Evolutionary conservation across 2,113 vertebrate species (phyloP).

Genomic region (Hydrochoerus hydrochaeris): DNA sequence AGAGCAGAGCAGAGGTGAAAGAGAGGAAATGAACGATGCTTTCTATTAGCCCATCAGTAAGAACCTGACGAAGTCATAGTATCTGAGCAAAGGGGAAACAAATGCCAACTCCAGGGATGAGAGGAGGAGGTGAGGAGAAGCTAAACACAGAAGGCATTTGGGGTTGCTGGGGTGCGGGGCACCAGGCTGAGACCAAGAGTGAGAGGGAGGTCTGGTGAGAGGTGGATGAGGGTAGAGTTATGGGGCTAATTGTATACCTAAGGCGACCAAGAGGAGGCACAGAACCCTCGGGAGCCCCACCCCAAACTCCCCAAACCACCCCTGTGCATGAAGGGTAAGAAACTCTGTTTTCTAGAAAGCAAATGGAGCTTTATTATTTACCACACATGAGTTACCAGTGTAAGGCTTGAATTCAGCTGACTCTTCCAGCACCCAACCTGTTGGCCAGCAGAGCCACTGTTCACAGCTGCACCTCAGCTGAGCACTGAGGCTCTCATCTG

Average conservation of each 20-base stretch:
- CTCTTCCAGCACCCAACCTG: too few species aligned
- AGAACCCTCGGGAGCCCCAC: neutral
- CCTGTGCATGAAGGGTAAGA: neutral
- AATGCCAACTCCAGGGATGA: neutral
- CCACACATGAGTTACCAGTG: too few species aligned
- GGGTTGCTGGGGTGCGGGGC: neutral
- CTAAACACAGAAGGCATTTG: fast-evolving
- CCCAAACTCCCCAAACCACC: neutral
- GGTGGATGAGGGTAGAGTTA: fast-evolving
- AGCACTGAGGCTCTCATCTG: too few species aligned
- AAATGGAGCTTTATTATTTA: neutral
- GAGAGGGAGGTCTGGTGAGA: neutral
- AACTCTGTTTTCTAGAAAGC: neutral
- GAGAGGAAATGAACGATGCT: neutral
- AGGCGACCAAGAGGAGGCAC: neutral
- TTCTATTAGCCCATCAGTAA: neutral
- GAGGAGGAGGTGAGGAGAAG: fast-evolving
- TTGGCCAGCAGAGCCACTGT: too few species aligned
- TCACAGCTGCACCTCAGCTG: too few species aligned
- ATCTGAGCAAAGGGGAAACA: neutral
- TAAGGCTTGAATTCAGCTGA: too few species aligned
- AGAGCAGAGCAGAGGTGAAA: neutral
- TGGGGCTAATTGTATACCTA: fast-evolving
- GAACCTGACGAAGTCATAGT: neutral
- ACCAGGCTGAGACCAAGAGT: neutral